Base-by-base conservation (phyloP, 2,888 invertebrate genomes). In the Notocelia uddmanniana region DNA sequence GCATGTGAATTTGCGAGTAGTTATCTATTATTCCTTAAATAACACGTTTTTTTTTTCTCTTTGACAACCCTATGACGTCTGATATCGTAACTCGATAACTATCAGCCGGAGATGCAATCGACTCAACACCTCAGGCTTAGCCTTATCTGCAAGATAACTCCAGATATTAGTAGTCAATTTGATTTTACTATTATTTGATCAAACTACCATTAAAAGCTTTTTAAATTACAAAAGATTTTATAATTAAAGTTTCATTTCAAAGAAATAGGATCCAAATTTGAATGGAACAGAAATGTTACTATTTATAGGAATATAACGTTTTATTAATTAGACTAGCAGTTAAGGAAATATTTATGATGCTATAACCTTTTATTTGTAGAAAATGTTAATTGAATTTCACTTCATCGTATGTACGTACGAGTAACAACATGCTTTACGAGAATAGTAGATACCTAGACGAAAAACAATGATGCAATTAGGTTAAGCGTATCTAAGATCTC, bases 41-140 rank as follows among this genome's bases (percentile, higher is more conserved):
- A 31, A 31, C 31, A 5, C 8, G 31, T 6, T 31, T 31, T 31
- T n/a, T 23, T 45, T 62, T 55, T 1, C 0, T 31, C 6, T 18
- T 54, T 60, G 62, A 69, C 60, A 68, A 37, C 72, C 72, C 72
- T 72, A 67, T 11, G 26, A 37, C 77, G 77, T 81, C 77, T 77
- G 82, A 83, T 83, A 80, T 31, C 59, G 74, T 74, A 81, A 80
- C 82, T 75, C 75, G 76, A 74, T 77, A 76, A 74, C 59, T 73
- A 77, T 76, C 76, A 62, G 54, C 59, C 67, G 68, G 69, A 74
- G 73, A 73, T 78, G 72, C 77, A 77, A 82, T 81, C 79, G 77
- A 77, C 68, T 76, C 76, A 73, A 78, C 81, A 80, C 81, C 80
- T 74, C 71, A 60, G 77, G 76, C 77, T 70, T 74, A 73, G 74